A percentile compares a stretch with the other conserved stretches of the same genome.
Evolutionary conservation across 2,113 vertebrate genomes (phyloP).

Genomic region (Notothenia coriiceps): DNA sequence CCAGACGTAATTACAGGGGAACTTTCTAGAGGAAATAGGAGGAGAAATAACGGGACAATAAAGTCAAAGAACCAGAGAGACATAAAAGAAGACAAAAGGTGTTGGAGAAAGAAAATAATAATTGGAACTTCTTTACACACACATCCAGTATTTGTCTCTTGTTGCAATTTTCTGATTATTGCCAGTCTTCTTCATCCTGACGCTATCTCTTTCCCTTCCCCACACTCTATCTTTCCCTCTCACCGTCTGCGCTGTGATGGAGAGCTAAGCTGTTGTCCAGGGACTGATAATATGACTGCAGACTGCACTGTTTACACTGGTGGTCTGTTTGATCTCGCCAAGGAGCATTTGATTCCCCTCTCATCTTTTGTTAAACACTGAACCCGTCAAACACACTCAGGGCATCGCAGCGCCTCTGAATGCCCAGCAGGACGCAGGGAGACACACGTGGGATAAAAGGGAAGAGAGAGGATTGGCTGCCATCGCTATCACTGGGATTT

Average conservation of each 20-base stretch:
- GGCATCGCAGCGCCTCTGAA: neutral
- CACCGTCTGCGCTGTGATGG: neutral
- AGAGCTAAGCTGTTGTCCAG: constrained; percentile 32
- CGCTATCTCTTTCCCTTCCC: neutral
- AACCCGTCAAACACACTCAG: constrained; percentile 36
- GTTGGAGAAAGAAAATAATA: constrained; percentile 7
- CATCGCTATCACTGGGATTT: neutral
- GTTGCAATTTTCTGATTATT: neutral
- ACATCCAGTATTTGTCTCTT: neutral
- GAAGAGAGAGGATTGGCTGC: neutral
- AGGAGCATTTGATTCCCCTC: constrained; percentile 23
- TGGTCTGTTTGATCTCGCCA: constrained; percentile 38
- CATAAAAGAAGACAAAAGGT: neutral
- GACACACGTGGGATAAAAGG: neutral
- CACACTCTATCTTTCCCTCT: neutral
- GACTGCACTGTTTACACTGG: neutral
- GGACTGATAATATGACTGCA: constrained; percentile 17
- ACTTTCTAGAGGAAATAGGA: no score
- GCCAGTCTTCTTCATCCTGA: constrained; percentile 4
- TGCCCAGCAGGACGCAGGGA: constrained; percentile 13
- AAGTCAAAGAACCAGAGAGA: no score
- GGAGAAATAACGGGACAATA: no score
- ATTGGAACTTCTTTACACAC: neutral
- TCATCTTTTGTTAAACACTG: constrained; percentile 26
- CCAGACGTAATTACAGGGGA: neutral